Evolutionary conservation across 92 coral and sea anemone species (phyloP), one percentile per base, ranked within the genome.

Genomic region (Nematostella vectensis): DNA sequence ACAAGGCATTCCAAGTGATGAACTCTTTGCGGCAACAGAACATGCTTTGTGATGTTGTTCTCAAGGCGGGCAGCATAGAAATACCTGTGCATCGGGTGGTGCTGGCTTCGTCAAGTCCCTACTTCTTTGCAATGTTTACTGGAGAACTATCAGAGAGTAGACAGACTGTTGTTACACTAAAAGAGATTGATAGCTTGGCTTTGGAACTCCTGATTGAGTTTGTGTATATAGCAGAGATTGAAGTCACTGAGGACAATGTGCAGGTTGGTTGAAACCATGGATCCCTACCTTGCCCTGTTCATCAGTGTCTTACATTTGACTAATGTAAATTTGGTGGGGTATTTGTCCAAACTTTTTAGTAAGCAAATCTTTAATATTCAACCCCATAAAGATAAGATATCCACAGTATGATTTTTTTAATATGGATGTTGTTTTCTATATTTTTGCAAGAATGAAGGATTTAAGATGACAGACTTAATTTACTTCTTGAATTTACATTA

Each of bases 61-160:
- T 89, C 13, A 85, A 74, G 55, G 94, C 97, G 29, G 97, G 81
- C 1, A 67, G 61, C 50, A 69, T 59, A 29, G 97, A 89, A 45
- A 51, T 85, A 38, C 85, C 87, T 40, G 97, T 95, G 0, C 97
- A 89, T 68, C 77, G 76, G 58, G 97, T 89, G 19, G 95, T 89
- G 36, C 71, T 89, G 0, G 97, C 97, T 27, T 89, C 97, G 9
- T 82, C 95, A 24, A 89, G 97, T 38, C 87, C 95, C 0, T 89
- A 89, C 58, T 89, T 89, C 61, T 78, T 76, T 65, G 97, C 97
- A 17, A 89, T 89, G 97, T 89, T 89, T 44, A 89, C 97, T 13
- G 95, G 97, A 36, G 97, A 89, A 61, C 75, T 89, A 54, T 85
- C 95, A 4, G 97, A 89, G 67, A 89, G 97, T 50, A 40, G 88